These are phyloP conservation scores for Trogon surrucura DNA, from an alignment of 2,113 vertebrate species.

Conservation along the genomic window DNA sequence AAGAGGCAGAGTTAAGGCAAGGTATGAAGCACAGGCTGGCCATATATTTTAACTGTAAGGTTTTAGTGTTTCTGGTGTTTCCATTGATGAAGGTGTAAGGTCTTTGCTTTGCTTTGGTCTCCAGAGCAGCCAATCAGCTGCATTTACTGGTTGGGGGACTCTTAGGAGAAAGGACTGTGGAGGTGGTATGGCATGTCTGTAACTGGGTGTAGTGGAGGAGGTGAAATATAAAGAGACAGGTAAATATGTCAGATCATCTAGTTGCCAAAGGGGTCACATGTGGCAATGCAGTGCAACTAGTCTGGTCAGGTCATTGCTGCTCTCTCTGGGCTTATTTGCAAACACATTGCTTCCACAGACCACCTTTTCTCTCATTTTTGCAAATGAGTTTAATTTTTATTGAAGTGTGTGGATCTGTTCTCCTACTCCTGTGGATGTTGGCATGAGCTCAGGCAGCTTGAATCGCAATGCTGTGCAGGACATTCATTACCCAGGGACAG, in stretches of 20 bases:
- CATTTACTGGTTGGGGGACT: neutral
- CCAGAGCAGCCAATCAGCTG: neutral
- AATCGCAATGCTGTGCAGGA: rapidly evolving
- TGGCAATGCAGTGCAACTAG: neutral
- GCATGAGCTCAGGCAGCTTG: neutral
- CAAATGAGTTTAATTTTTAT: neutral
- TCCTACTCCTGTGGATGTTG: neutral
- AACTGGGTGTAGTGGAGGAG: neutral
- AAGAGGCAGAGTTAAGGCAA: neutral
- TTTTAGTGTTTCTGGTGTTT: neutral
- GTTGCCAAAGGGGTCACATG: neutral
- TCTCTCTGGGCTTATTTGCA: neutral
- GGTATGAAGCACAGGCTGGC: neutral
- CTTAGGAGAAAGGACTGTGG: neutral
- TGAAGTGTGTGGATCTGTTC: neutral
- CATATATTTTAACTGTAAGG: neutral
- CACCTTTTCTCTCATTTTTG: neutral
- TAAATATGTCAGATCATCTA: neutral
- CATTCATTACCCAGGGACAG: neutral
- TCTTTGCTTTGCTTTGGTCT: neutral
- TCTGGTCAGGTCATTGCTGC: neutral
- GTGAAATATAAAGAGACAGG: neutral
- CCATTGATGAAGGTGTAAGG: neutral
- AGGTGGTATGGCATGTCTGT: neutral
- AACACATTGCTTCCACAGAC: neutral